Evolutionary conservation across 2,113 vertebrate genomes (phyloP), one percentile per base, ranked within the genome.

Genomic region (Paratilapia polleni): DNA sequence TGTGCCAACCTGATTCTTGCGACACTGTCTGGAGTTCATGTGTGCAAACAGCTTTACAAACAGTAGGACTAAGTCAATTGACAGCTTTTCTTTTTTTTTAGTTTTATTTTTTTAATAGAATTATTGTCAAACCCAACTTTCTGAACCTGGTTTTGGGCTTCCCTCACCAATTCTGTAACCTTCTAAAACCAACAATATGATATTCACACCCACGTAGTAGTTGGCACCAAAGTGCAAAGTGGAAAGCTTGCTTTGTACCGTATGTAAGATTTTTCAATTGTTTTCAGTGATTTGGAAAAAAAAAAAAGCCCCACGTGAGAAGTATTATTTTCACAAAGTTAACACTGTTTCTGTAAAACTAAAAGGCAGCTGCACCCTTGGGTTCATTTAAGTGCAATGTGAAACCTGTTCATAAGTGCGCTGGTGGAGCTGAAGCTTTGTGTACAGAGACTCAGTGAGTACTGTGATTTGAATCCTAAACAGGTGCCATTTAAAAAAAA

Each of bases 401-500:
- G 19, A 75, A 28, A 11, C 6, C 4, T 8, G 31, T 61, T 73
- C 9, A 26, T 59, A 28, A 8, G 15, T 41, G 64, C 3, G 5
- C 41, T 4, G 28, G 26, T 22, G 13, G 9, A 47, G 73, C 14
- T 66, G n/a, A 64, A 28, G 11, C 47, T 68, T 43, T 60, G 24
- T 20, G 34, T 24, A 4, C 2, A 7, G 3, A 68, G 68, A 57
- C 20, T 74, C 3, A 1, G 19, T 13, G 19, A 63, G 47, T 26
- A 22, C 24, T 84, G 78, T 80, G 70, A 77, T 80, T 75, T 80
- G 68, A 84, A 82, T 89, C 64, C 54, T 31, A 82, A 77, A 56
- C 19, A 68, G 54, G 20, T 14, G 13, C 22, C 22, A 31, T 61
- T 70, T 2, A 70, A 20, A 36, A 66, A 4, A 3, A 66, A 4